Evolutionary conservation across 2,888 invertebrate genomes (phyloP), one percentile per base, ranked within the genome.

Genomic region (Volucella bombylans): DNA sequence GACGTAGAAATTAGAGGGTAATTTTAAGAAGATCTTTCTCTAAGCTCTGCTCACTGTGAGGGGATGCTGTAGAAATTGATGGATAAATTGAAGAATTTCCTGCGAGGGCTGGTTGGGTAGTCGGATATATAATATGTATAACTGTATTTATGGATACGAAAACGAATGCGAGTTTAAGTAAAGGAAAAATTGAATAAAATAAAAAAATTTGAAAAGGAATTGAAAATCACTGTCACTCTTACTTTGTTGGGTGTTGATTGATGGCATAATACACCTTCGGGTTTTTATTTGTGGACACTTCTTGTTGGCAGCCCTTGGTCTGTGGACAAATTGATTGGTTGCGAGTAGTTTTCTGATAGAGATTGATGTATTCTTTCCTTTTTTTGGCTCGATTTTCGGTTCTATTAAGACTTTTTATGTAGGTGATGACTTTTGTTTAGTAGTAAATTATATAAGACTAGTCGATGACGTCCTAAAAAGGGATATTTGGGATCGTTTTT

Each of bases 141-240:
- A 31, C 31, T 6, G 6, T 4, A 1, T 31, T 0, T 31, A 31
- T 31, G 55, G 55, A 38, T 68, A 55, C 31, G 6, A 38, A 12
- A 11, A 38, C 31, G 31, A 31, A 31, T 31, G 31, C 31, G 0
- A 23, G 18, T 23, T 23, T 23, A 23, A 23, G 18, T 23, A 23
- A 23, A 2, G 18, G 18, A 62, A 52, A 43, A 31, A 31, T 45
- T 59, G 38, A 59, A 39, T 18, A 57, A 45, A 61, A 47, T n/a
- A 31, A 10, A 52, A 45, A 38, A 47, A 61, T 12, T 39, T 74
- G 57, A 38, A 43, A 18, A 64, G 14, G 57, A 69, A 74, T 79
- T 72, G 72, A 79, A 79, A 83, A 83, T 83, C 82, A 69, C 57
- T 83, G 79, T 83, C 82, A 69, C 82, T 83, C 68, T 73, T 50